Percentiles rank a stretch among this genome's conserved stretches.
phyloP scores from a whole-genome alignment of 2,113 vertebrate genomes.

The Alligator mississippiensis region DNA sequence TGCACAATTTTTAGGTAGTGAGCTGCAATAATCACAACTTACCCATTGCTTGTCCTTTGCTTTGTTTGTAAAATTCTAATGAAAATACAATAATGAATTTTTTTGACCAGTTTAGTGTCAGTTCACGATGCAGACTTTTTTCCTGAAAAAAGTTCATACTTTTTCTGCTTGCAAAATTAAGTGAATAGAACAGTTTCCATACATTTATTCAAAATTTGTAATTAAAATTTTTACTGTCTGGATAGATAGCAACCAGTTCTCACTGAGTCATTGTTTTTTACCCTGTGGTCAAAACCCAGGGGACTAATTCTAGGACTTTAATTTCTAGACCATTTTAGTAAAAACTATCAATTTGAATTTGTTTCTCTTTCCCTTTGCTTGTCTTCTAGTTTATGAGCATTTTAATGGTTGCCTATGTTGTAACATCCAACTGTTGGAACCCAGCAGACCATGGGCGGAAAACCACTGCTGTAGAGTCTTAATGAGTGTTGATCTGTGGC shows the following conservation, averaged over 20 bases:
- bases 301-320: not conserved
- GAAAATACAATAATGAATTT: conserved; percentile 4
- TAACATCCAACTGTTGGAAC: not conserved
- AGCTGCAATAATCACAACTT: not conserved
- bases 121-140: not conserved
- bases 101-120: not conserved
- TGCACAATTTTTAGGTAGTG: not conserved
- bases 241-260: not conserved
- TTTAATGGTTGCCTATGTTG: not conserved
- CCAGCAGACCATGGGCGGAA: not conserved
- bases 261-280: not conserved
- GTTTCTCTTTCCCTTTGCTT: not conserved
- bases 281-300: not conserved
- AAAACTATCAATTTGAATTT: not conserved
- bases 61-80: not conserved
- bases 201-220: conserved; percentile 2
- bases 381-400: not conserved
- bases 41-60: not conserved
- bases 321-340: not conserved
- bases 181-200: not conserved
- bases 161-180: conserved; percentile 10
- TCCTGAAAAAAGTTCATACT: not conserved
- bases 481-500: not conserved
- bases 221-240: not conserved
- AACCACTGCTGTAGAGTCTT: not conserved